Base-by-base conservation (phyloP, 2,113 vertebrate species). In the Chaetorhynchus papuensis region DNA sequence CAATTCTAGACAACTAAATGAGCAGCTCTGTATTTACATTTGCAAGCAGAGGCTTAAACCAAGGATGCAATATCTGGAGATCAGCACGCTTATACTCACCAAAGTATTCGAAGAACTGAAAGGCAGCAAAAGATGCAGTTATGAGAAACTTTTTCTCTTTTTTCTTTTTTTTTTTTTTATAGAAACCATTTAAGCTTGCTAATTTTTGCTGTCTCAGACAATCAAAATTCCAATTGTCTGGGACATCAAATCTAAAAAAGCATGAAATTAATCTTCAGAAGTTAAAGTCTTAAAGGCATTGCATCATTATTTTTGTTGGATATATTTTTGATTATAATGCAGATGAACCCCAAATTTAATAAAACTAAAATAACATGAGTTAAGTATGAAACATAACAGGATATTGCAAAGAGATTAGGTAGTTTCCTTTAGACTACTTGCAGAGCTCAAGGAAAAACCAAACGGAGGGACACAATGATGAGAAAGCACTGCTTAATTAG, bases 321-420 rank as follows among this genome's bases (percentile, higher is more conserved):
- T 97, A 97, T 97, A 98, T 98, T 98, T 99, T 98, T 99, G 98
- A 99, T 99, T 98, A 98, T 98, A 98, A 99, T 98, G 97, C 98
- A 99, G 98, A 99, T 98, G 96, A 98, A 98, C 96, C 97, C 96
- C 98, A 98, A 98, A 99, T 98, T 97, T 97, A 99, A 99, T 99
- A 99, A 99, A 97, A 98, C 98, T 98, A 98, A 99, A 99, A 99
- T 97, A 99, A 99, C 98, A 98, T 91, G 94, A 98, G 98, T 98
- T 98, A 99, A 96, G 97, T 97, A 98, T 98, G 98, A 99, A 99
- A 98, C 98, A 99, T 98, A 99, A 99, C 99, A 99, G 99, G 99
- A 99, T 99, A 99, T 99, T 99, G 99, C 98, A 97, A 96, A 94
- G 98, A 99, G 99, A 99, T 99, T 99, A 99, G 98, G 98, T 97